phyloP scores from a whole-genome alignment of 2,797 vertebrate species.

The Heliangelus exortis region DNA sequence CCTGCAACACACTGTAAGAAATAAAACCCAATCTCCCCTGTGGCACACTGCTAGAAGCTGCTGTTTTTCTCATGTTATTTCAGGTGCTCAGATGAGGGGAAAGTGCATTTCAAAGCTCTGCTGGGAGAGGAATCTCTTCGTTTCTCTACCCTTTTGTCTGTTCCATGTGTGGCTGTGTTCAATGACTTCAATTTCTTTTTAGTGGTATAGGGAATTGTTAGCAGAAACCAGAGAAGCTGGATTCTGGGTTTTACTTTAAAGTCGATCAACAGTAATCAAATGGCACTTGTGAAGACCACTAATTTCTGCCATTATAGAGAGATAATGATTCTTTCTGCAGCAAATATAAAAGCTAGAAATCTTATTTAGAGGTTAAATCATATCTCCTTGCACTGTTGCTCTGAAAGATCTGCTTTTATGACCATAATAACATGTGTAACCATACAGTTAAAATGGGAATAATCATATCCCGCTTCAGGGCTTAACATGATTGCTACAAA shows the following conservation, averaged over 20 bases:
- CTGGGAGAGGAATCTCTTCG: background rate
- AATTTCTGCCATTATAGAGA: background rate
- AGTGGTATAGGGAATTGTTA: background rate
- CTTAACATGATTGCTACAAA: constrained; percentile 34
- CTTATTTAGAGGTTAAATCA: background rate
- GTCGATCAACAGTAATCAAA: background rate
- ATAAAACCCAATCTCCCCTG: background rate
- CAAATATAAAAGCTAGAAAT: background rate
- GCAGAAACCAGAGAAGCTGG: background rate
- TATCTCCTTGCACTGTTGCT: background rate
- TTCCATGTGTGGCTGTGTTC: background rate
- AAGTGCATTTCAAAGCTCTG: background rate
- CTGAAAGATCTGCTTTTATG: constrained; percentile 23
- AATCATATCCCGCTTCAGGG: constrained; percentile 47
- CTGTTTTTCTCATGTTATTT: background rate
- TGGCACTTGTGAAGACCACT: background rate
- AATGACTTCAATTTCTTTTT: background rate
- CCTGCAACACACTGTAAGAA: background rate
- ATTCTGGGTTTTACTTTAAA: background rate
- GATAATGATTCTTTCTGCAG: background rate
- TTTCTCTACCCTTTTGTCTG: background rate
- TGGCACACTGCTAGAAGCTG: background rate
- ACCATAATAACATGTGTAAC: constrained; percentile 18
- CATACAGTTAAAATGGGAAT: constrained; percentile 10
- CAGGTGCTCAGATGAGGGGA: background rate